A percentile compares a stretch with the other conserved stretches of the same genome.
These are phyloP conservation scores for Vipera ursinii DNA, from an alignment of 2,797 vertebrate genomes.

Conservation along the genomic window DNA sequence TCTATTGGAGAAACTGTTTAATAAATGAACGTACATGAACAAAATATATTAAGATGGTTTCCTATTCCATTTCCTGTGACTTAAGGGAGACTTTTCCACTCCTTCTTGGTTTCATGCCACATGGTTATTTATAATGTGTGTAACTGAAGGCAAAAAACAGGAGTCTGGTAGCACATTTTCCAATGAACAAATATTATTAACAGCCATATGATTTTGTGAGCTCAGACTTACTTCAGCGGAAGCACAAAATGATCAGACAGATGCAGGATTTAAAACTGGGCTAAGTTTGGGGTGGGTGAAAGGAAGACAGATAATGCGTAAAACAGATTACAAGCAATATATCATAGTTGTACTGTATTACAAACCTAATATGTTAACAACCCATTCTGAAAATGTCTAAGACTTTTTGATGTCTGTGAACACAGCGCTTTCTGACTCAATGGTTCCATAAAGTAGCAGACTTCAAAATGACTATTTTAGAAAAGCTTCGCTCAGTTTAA, in stretches of 20 bases:
- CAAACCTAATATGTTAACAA: background rate
- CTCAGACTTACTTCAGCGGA: background rate
- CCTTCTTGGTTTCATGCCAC: background rate
- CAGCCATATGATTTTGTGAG: background rate
- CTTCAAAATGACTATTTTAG: background rate
- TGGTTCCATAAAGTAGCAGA: background rate
- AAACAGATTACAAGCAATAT: background rate
- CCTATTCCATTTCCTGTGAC: background rate
- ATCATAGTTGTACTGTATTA: background rate
- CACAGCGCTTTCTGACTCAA: background rate
- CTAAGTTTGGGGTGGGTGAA: background rate
- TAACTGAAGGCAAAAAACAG: background rate
- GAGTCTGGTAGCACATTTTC: background rate
- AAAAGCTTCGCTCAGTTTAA: background rate
- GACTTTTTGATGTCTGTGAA: background rate
- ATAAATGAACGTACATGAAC: background rate
- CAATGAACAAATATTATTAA: background rate
- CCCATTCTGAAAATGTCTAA: background rate
- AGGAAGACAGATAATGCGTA: background rate
- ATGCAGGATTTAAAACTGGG: background rate
- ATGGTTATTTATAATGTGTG: background rate
- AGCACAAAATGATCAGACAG: background rate
- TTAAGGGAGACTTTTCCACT: background rate
- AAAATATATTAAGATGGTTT: background rate
- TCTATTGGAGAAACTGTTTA: background rate